Evolutionary conservation across 2,888 invertebrate genomes (phyloP), one percentile per base, ranked within the genome.

Genomic region (Zelleria hepariella): DNA sequence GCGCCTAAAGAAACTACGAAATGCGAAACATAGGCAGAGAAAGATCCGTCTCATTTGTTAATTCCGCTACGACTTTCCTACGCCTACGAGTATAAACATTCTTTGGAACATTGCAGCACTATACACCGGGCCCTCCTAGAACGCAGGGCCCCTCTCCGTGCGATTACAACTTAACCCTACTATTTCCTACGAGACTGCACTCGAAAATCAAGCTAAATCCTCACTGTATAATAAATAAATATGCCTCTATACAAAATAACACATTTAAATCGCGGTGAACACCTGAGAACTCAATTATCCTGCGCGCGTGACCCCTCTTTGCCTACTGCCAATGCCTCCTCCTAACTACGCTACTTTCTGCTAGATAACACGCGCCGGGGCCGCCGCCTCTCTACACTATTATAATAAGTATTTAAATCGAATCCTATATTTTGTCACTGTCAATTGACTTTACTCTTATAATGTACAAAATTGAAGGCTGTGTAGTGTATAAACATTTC

Each of bases 91-190:
- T 78, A 82, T n/a, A n/a, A n/a, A n/a, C 86, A 78, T 84, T 87
- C 86, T 87, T 87, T 87, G 86, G 87, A 82, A 85, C 86, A 76
- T 73, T 74, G 76, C 83, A 80, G 84, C 85, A 86, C 86, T 80
- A 66, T 75, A 76, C 80, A 70, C 76, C 78, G 68, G 80, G 73
- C 82, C 77, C 82, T 86, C 78, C 86, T 87, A 86, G 86, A 87
- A 87, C 86, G 80, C 77, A 86, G 81, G 78, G 74, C 71, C 84
- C 70, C 84, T 75, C 68, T 79, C 80, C 81, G 85, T 86, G 86
- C 86, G 77, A 72, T 75, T 57, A 20, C 71, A 64, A 70, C 79
- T 78, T 82, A 83, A 61, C 66, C 68, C 82, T 84, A 86, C 68
- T 80, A 82, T 84, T 86, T 67, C 86, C 86, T 86, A 87, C 68